Evolutionary conservation across 2,888 invertebrate genomes (phyloP).

Genomic region (Agrochola litura): DNA sequence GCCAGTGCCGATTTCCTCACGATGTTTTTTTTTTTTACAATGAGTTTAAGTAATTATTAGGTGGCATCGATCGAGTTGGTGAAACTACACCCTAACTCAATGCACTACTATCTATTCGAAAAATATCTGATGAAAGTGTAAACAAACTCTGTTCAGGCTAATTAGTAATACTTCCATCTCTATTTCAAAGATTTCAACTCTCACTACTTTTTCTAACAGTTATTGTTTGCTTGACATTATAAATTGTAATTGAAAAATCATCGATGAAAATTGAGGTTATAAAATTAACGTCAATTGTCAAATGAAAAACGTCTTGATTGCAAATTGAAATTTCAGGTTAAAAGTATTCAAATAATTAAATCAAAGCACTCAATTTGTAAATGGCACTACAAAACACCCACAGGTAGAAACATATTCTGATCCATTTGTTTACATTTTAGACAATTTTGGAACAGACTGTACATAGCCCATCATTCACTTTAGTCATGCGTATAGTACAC

Average conservation of each 20-base stretch:
- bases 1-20: not conserved
- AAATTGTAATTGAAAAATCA: not conserved
- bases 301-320: not conserved
- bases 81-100: not conserved
- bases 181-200: not conserved
- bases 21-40: not conserved
- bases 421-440: not conserved
- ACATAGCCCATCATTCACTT: not conserved
- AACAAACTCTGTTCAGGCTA: not conserved
- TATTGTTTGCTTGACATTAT: too few relatives aligned
- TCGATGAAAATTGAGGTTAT: not conserved
- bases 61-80: not conserved
- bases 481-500: not conserved
- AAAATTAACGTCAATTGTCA: not conserved
- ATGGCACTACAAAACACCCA: not conserved
- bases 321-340: not conserved
- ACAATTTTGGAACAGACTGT: not conserved
- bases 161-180: not conserved
- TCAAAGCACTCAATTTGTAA: not conserved
- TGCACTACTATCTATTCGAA: not conserved
- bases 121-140: not conserved
- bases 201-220: not conserved
- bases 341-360: not conserved
- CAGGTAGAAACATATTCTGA: not conserved
- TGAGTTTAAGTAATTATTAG: not conserved